phyloP scores from a whole-genome alignment of 2,113 vertebrate genomes.

The Hassar affinis region DNA sequence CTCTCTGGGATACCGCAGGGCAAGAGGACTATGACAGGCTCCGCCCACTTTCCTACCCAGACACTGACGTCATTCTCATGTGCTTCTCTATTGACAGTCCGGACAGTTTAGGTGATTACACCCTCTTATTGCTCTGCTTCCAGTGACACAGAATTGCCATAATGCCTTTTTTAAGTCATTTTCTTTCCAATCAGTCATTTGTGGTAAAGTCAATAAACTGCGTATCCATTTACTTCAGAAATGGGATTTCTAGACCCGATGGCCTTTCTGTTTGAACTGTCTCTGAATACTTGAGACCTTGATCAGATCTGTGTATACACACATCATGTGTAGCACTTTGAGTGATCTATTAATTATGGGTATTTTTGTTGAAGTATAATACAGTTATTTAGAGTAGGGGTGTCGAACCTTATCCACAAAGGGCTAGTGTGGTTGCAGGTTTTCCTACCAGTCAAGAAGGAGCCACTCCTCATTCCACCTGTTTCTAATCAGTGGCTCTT shows the following conservation, averaged over 20 bases:
- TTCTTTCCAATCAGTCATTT: not conserved
- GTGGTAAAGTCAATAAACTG: not conserved
- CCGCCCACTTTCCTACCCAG: conserved; percentile 79
- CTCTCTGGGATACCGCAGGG: conserved; percentile 79
- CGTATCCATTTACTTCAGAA: not conserved
- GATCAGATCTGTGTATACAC: too few species aligned
- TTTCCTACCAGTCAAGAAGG: too few species aligned
- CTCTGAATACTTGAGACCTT: not conserved
- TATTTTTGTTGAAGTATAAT: not conserved
- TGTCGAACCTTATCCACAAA: too few species aligned
- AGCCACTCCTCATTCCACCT: too few species aligned
- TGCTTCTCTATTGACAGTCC: conserved; percentile 82
- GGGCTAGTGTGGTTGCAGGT: too few species aligned
- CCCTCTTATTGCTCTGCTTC: not conserved
- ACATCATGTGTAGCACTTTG: not conserved
- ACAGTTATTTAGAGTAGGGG: too few species aligned
- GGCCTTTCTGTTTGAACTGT: not conserved
- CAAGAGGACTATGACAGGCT: conserved; percentile 81
- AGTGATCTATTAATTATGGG: not conserved
- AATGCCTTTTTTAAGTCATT: not conserved
- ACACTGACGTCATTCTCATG: conserved; percentile 82
- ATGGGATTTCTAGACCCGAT: not conserved
- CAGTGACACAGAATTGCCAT: not conserved
- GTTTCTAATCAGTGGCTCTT: too few species aligned
- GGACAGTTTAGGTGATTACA: conserved; percentile 85